phyloP scores from a whole-genome alignment of 1,140 invertebrate genomes.

The Agrypnia vestita region DNA sequence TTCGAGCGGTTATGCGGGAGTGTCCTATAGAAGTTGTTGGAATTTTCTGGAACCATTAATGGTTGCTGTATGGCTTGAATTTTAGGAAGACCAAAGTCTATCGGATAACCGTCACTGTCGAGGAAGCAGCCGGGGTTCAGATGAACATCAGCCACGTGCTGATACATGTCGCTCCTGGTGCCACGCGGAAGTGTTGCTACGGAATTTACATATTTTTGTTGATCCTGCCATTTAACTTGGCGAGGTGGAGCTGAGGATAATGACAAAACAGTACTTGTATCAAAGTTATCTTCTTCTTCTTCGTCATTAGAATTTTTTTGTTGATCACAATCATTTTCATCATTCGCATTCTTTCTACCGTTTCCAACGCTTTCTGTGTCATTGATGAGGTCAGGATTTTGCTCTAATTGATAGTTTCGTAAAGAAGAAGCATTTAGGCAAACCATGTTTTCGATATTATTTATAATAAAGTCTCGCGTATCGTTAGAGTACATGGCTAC shows the following conservation, averaged over 20 bases:
- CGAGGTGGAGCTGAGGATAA: conserved; percentile 63
- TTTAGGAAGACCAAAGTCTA: conserved; percentile 86
- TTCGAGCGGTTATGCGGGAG: conserved; percentile 80
- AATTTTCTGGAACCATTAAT: conserved; percentile 70
- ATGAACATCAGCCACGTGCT: conserved; percentile 79
- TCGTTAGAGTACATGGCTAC: conserved; percentile 66
- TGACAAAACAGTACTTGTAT: conserved; percentile 55
- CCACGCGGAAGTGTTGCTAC: conserved; percentile 72
- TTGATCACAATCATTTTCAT: conserved; percentile 63
- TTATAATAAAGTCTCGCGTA: conserved; percentile 57
- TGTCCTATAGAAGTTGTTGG: conserved; percentile 78
- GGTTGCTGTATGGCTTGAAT: conserved; percentile 73
- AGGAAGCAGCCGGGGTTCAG: conserved; percentile 79
- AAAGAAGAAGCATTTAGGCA: conserved; percentile 62
- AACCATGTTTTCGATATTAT: conserved; percentile 56
- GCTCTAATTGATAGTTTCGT: conserved; percentile 76
- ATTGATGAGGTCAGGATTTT: conserved; percentile 85
- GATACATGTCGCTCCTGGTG: conserved; percentile 70
- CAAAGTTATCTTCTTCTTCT: conserved; percentile 59
- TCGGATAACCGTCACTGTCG: conserved; percentile 83
- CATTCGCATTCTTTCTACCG: conserved; percentile 75
- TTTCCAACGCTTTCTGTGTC: conserved; percentile 81
- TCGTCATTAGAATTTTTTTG: conserved; percentile 57
- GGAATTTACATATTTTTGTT: conserved; percentile 62
- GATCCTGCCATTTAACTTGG: conserved; percentile 72